Percentiles rank a stretch among this genome's conserved stretches.
phyloP scores from a whole-genome alignment of 2,888 invertebrate genomes.

The Ophion obscuratus region DNA sequence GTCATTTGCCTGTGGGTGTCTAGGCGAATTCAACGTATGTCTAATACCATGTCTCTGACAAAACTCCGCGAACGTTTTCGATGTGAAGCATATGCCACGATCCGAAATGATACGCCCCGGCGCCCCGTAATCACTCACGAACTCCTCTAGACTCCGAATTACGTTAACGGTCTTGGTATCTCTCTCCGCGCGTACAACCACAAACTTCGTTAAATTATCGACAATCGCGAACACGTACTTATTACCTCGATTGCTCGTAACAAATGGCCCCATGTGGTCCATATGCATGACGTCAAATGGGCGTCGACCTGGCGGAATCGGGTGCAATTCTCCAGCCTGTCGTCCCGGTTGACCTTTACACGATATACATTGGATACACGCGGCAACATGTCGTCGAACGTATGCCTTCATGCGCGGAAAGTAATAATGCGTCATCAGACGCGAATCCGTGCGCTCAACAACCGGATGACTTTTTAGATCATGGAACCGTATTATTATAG shows the following conservation, averaged over 20 bases:
- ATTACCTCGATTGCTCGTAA: slow-evolving; percentile 5
- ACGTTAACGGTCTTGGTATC: slow-evolving; percentile 7
- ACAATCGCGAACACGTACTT: slow-evolving; percentile 21
- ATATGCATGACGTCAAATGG: background rate
- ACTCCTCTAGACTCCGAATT: slow-evolving; percentile 45
- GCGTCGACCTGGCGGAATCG: background rate
- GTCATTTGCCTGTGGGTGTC: slow-evolving; percentile 66
- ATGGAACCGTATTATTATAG: background rate
- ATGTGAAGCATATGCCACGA: slow-evolving; percentile 61
- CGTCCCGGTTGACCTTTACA: no score
- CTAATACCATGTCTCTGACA: background rate
- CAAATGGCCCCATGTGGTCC: slow-evolving; percentile 10
- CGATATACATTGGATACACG: background rate
- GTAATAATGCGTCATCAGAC: slow-evolving; percentile 9
- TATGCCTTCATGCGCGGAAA: slow-evolving; percentile 32
- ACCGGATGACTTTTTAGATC: slow-evolving; percentile 34
- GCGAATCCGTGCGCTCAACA: background rate
- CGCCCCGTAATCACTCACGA: slow-evolving; percentile 57
- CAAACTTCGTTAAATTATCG: slow-evolving; percentile 23
- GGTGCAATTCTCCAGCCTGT: no score
- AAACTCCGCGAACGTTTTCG: slow-evolving; percentile 29
- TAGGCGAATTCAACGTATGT: slow-evolving; percentile 44
- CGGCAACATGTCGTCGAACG: background rate
- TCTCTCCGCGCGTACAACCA: background rate
- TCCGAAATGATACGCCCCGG: slow-evolving; percentile 64